Conservation (phyloP, 2,888 invertebrate species). For the Lacanobia wlatinum region DNA sequence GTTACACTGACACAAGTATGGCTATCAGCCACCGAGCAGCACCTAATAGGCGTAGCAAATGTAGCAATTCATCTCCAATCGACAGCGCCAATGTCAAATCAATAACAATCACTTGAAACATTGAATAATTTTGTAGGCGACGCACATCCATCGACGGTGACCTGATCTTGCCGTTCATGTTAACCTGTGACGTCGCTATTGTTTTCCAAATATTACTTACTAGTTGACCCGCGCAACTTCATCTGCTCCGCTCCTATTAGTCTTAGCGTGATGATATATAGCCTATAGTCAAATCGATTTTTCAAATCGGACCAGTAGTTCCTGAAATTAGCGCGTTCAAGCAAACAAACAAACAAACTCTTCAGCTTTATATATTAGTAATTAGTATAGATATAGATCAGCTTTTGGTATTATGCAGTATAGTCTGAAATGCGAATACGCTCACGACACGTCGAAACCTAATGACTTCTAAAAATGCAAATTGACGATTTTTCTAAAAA, state of each 20-base stretch:
- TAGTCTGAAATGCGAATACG: constrained; percentile 1
- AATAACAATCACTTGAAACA: constrained; percentile 76
- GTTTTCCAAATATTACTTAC: constrained; percentile 21
- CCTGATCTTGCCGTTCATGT: constrained; percentile 60
- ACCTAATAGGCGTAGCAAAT: constrained; percentile 58
- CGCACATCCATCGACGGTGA: constrained; percentile 73
- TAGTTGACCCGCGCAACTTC: too few species aligned
- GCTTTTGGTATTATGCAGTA: not conserved
- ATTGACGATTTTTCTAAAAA: not conserved
- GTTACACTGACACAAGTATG: constrained; percentile 11
- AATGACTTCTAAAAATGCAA: constrained; percentile 6
- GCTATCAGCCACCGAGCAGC: constrained; percentile 18
- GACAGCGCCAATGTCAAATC: constrained; percentile 84
- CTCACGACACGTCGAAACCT: not conserved
- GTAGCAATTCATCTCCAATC: constrained; percentile 73
- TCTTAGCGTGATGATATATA: too few species aligned
- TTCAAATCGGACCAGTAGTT: too few species aligned
- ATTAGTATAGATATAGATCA: too few species aligned
- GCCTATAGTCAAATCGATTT: too few species aligned
- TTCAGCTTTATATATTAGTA: too few species aligned
- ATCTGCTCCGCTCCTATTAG: too few species aligned
- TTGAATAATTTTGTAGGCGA: constrained; percentile 75
- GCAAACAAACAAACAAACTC: too few species aligned
- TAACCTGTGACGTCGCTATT: constrained; percentile 48
- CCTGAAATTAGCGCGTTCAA: too few species aligned